Percentiles rank a stretch among this genome's conserved stretches.
Conservation (phyloP, 1,140 invertebrate species). For the Drosophila triauraria region DNA sequence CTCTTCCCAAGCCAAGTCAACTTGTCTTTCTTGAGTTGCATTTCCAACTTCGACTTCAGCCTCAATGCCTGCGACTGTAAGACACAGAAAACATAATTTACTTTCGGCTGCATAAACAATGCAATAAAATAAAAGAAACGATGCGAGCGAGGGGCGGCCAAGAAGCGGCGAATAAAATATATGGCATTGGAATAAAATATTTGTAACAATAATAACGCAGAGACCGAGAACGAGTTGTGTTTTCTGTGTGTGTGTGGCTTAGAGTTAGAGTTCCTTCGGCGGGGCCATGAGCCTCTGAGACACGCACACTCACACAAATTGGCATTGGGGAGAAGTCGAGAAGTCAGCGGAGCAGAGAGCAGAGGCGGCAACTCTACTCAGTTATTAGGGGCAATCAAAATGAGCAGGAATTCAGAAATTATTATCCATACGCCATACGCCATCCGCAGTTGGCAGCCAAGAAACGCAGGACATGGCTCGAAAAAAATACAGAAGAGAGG, state of each 20-base stretch:
- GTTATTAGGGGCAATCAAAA: constrained; percentile 83
- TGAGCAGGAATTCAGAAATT: constrained; percentile 83
- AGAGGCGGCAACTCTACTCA: constrained; percentile 79
- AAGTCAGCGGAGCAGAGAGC: constrained; percentile 38
- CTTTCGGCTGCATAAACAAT: constrained; percentile 81
- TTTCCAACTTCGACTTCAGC: constrained; percentile 25
- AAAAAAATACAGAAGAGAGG: constrained; percentile 2
- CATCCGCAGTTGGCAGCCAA: constrained; percentile 55
- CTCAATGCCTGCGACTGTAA: constrained; percentile 47
- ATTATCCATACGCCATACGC: constrained; percentile 78
- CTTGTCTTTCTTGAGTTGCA: constrained; percentile 22
- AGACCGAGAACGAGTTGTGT: constrained; percentile 25
- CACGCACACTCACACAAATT: constrained; percentile 62
- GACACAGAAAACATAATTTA: constrained; percentile 73
- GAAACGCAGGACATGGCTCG: constrained; percentile 60
- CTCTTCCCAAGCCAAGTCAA: constrained; percentile 1
- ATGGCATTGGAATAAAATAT: constrained; percentile 83
- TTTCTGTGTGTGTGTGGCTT: constrained; percentile 17
- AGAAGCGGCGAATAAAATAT: constrained; percentile 69
- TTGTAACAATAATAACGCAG: constrained; percentile 81
- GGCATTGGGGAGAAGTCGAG: constrained; percentile 31
- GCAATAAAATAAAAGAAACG: constrained; percentile 81
- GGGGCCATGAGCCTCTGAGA: not conserved
- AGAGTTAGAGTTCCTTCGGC: constrained; percentile 28
- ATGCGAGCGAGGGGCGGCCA: constrained; percentile 31